Evolutionary conservation across 2,888 invertebrate species (phyloP), one percentile per base, ranked within the genome.

Genomic region (Zonitis immaculata): DNA sequence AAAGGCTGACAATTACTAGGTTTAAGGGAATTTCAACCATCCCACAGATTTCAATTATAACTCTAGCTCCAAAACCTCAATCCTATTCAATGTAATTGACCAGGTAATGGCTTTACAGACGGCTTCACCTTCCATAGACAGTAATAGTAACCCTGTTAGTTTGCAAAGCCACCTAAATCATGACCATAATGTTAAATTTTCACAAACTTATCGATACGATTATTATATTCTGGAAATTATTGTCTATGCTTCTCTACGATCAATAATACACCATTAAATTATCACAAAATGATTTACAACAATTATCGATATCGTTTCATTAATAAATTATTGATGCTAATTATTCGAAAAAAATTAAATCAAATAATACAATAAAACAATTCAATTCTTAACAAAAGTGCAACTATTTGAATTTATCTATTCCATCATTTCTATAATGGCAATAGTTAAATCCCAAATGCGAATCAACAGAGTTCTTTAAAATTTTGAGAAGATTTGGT

Each of bases 21-120:
- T 74, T 73, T 72, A 72, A 71, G 73, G 72, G 74, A 74, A 75
- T 75, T 74, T 70, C 71, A 71, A 68, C 70, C 66, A 73, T 74
- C 70, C 75, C 71, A 71, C 73, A 72, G 74, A 74, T 75, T 76
- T 75, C 75, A 75, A 76, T 76, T 75, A 75, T 76, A 74, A 74
- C 69, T 69, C 70, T 65, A 70, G 69, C 69, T 73, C 73, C 70
- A 68, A 74, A 74, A 74, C 73, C 73, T 72, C 73, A 71, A 73
- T 74, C 72, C 73, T 71, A 73, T 73, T 73, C 68, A 69, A 73
- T 74, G 74, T 74, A 75, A 75, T 75, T 75, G 75, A 74, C 74
- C 74, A 75, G 73, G 73, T 74, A 76, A 75, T 74, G 69, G 74
- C 70, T 74, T 72, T 70, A 73, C 68, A 70, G 73, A 72, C 66